Evolutionary conservation across 2,113 vertebrate species (phyloP), one percentile per base, ranked within the genome.

Genomic region (Scomber japonicus): DNA sequence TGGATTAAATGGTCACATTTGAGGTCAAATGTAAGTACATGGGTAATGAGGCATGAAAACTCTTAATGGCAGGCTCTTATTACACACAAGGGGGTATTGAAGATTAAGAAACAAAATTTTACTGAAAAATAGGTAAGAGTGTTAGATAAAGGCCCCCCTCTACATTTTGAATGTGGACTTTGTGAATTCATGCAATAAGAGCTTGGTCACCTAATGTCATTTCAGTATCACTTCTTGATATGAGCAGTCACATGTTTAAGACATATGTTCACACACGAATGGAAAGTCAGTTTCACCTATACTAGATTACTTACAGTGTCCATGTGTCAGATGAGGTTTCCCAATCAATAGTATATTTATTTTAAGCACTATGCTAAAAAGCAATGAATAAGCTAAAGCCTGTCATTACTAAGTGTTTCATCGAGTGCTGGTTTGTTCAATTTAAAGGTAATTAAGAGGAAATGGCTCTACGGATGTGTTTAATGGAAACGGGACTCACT

Each of bases 381-480:
- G 51, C 10, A 71, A 46, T 45, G 30, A 69, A 57, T 44, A 78
- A 60, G 8, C 51, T n/a, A 45, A 62, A 49, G 56, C 15, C 71
- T 64, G 69, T 71, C 54, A 82, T 84, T 53, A 78, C 46, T 51
- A 70, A 87, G 74, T 87, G 73, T 90, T 89, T 88, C 80, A 90
- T 91, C 85, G 83, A 66, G 55, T 30, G 1, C 15, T 66, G 53
- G 77, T 82, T 89, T 87, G 66, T 84, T 72, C 74, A 17, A 86
- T 78, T 68, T 76, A 65, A 74, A 74, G 48, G 31, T 82, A 92
- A 85, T 91, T 88, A 84, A 46, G 81, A 81, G 78, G 89, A 84
- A 91, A 93, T 90, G 63, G 59, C 46, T 82, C 51, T 27, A 50
- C 30, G 68, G 63, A 78, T 85, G 83, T 77, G 66, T 89, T 76